phyloP scores from a whole-genome alignment of 1,140 invertebrate genomes.

The Harpegnathos saltator region DNA sequence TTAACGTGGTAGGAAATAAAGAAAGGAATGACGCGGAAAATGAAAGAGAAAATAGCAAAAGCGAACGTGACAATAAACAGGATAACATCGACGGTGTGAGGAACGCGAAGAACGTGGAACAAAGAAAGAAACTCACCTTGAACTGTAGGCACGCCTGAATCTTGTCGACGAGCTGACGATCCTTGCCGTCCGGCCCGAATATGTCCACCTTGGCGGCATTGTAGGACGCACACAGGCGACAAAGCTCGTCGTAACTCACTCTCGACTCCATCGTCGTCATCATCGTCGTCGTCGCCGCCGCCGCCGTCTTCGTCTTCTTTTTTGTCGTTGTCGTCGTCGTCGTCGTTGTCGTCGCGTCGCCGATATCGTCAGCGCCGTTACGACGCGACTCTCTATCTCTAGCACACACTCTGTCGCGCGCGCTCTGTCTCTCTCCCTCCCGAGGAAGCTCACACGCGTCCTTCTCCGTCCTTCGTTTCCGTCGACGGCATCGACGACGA shows the following conservation, averaged over 20 bases:
- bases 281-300: conserved; percentile 59
- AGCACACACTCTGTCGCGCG: conserved; percentile 7
- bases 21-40: not conserved
- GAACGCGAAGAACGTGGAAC: not conserved
- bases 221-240: conserved; percentile 86
- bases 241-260: conserved; percentile 85
- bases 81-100: not conserved
- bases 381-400: conserved; percentile 5
- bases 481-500: conserved; percentile 37
- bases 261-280: conserved; percentile 75
- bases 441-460: not conserved
- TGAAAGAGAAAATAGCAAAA: conserved; percentile 14
- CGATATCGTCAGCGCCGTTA: conserved; percentile 13
- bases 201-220: conserved; percentile 86
- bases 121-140: conserved; percentile 80
- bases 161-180: conserved; percentile 85
- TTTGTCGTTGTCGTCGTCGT: no score
- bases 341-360: conserved; percentile 11
- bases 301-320: conserved; percentile 15
- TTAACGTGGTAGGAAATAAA: not conserved
- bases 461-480: conserved; percentile 1
- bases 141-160: conserved; percentile 86
- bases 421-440: not conserved
- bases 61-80: not conserved
- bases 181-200: conserved; percentile 85